Conservation (phyloP, 2,888 invertebrate genomes). For the Portevinia maculata region DNA sequence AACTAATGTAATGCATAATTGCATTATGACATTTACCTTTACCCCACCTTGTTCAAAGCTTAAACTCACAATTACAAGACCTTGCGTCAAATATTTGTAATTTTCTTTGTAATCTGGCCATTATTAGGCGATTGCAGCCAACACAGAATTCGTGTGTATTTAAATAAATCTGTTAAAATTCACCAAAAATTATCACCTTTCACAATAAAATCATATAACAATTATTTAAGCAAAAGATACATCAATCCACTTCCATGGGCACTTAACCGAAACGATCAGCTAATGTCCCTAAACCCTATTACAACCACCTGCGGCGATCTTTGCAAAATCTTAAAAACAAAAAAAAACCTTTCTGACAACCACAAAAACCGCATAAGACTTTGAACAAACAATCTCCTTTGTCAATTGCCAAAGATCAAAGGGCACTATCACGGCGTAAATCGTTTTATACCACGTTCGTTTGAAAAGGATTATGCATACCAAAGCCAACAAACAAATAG, state of each 20-base stretch:
- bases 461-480: conserved; percentile 63
- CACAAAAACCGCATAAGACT: conserved; percentile 23
- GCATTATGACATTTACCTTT: too few relatives aligned
- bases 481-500: conserved; percentile 58
- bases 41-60: too few relatives aligned
- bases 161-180: too few relatives aligned
- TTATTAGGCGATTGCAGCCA: too few relatives aligned
- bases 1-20: too few relatives aligned
- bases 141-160: too few relatives aligned
- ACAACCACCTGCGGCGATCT: conserved; percentile 46
- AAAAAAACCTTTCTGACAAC: conserved; percentile 15
- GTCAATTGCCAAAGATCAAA: conserved; percentile 27
- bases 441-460: neutral
- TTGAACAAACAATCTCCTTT: conserved; percentile 37
- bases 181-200: too few relatives aligned
- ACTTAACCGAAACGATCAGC: conserved; percentile 21
- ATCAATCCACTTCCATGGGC: conserved; percentile 5
- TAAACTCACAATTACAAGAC: too few relatives aligned
- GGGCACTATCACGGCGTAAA: conserved; percentile 17
- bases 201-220: too few relatives aligned
- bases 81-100: too few relatives aligned
- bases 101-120: too few relatives aligned
- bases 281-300: conserved; percentile 38
- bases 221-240: too few relatives aligned
- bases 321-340: neutral